Percentiles rank a stretch among this genome's conserved stretches.
Evolutionary conservation across 1,140 invertebrate genomes (phyloP).

Genomic region (Leptopilina clavipes): DNA sequence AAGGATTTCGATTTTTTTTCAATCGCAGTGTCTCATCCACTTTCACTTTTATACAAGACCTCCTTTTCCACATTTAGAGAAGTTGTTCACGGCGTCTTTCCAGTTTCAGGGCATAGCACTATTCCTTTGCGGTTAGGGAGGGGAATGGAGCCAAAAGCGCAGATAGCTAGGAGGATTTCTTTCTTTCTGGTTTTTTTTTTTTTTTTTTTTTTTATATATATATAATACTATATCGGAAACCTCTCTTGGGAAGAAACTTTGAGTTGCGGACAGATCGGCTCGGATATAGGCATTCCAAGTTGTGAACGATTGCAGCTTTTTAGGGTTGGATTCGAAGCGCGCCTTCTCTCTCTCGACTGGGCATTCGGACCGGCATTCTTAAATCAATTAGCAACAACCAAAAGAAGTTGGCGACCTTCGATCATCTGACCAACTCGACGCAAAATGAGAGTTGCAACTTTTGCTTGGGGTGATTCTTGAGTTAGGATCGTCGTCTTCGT

Average conservation of each 20-base stretch:
- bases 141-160: neutral
- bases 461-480: slow-evolving; percentile 36
- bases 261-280: slow-evolving; percentile 35
- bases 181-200: too few relatives aligned
- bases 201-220: slow-evolving; percentile 10
- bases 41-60: slow-evolving; percentile 19
- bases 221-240: slow-evolving; percentile 5
- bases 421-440: slow-evolving; percentile 47
- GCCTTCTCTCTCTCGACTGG: slow-evolving; percentile 27
- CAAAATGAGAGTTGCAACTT: neutral
- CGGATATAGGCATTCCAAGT: slow-evolving; percentile 54
- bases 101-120: neutral
- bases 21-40: neutral
- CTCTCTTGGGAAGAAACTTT: slow-evolving; percentile 38
- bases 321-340: slow-evolving; percentile 50
- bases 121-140: too few relatives aligned
- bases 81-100: neutral
- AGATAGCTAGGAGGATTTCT: neutral
- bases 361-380: slow-evolving; percentile 59
- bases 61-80: neutral
- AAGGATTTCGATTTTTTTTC: neutral
- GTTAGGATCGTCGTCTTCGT: too few relatives aligned
- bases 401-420: slow-evolving; percentile 69
- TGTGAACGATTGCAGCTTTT: slow-evolving; percentile 52
- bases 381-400: slow-evolving; percentile 67